These are phyloP conservation scores for Oasisia sp. DNA, from an alignment of 2,888 invertebrate genomes.

Conservation along the genomic window DNA sequence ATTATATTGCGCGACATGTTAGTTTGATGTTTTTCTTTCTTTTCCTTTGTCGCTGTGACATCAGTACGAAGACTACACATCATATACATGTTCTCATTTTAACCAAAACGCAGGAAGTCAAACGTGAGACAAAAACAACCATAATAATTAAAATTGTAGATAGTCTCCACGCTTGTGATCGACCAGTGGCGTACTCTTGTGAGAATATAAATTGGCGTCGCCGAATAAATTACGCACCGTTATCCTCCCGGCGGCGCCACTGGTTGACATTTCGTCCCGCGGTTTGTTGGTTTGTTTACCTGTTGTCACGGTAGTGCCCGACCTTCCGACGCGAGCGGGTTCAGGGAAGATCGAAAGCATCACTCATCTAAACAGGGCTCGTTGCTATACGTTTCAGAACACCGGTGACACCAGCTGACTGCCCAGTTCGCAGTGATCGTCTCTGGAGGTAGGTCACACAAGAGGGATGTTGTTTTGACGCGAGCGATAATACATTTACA, in stretches of 20 bases:
- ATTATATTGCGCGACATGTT: no score
- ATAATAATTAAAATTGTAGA: no score
- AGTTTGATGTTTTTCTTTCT: no score
- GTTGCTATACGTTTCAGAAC: background rate
- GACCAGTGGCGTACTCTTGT: no score
- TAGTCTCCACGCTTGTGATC: no score
- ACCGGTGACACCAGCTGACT: background rate
- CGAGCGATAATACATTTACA: background rate
- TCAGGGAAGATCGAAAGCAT: background rate
- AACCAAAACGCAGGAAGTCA: no score
- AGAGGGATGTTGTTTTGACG: background rate
- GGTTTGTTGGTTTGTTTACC: conserved; percentile 10
- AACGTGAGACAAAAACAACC: no score
- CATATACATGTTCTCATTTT: no score
- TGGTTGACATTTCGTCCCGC: background rate
- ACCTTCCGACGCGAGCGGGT: background rate
- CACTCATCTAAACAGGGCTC: background rate
- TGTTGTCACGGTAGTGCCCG: conserved; percentile 12
- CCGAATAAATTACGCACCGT: background rate
- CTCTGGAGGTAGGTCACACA: background rate
- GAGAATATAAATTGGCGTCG: no score
- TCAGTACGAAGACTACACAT: no score
- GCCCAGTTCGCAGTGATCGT: background rate
- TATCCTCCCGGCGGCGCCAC: background rate
- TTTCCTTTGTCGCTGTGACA: no score